phyloP scores from a whole-genome alignment of 2,888 invertebrate species.

The Sesia apiformis region DNA sequence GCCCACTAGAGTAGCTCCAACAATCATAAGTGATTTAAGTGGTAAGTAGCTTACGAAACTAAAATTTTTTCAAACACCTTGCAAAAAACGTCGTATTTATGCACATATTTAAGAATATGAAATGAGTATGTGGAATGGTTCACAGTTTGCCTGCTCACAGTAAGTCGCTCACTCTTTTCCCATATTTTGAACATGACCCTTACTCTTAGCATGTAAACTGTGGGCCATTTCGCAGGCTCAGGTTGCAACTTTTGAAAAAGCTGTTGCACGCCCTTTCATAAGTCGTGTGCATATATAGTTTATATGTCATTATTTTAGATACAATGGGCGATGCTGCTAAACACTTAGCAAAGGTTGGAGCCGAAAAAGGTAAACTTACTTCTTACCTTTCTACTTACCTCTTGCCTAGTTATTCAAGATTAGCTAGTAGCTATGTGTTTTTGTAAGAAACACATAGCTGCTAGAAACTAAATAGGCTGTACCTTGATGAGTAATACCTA shows the following conservation, averaged over 20 bases:
- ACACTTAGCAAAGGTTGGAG: constrained; percentile 39
- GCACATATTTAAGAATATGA: no score
- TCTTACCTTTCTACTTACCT: background rate
- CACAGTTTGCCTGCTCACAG: no score
- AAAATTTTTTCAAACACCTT: background rate
- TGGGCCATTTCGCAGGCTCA: no score
- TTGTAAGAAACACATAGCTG: background rate
- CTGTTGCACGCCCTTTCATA: background rate
- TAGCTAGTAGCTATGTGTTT: no score
- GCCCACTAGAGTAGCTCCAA: constrained; percentile 27
- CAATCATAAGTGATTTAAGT: constrained; percentile 20
- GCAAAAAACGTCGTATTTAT: no score
- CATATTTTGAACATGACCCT: no score
- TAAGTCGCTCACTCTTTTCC: no score
- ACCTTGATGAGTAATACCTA: no score
- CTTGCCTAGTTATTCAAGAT: background rate
- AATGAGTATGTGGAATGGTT: no score
- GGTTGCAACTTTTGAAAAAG: no score
- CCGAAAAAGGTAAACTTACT: constrained; percentile 32
- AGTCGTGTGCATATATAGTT: background rate
- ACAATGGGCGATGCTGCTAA: constrained; percentile 34
- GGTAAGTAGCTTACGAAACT: constrained; percentile 17
- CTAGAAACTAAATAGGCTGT: no score
- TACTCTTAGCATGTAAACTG: no score
- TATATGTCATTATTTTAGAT: constrained; percentile 14